Conservation (phyloP, 2,113 vertebrate species). For the Indicator maculatus region DNA sequence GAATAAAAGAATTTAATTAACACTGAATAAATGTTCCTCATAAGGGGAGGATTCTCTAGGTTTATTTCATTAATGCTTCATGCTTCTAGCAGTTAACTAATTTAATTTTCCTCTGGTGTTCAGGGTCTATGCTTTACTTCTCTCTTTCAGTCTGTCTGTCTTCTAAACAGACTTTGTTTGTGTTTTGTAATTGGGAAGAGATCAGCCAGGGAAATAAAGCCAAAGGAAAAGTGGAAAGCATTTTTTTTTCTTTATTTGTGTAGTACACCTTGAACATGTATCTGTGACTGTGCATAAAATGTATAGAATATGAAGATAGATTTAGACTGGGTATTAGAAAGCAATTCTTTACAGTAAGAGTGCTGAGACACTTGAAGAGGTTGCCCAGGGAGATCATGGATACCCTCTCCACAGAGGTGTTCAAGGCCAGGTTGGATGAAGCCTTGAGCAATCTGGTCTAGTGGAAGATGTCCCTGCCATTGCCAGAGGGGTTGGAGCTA, state of each 20-base stretch:
- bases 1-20: constrained; percentile 68
- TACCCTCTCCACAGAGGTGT: too few relatives aligned
- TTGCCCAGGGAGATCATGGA: too few relatives aligned
- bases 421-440: too few relatives aligned
- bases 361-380: too few relatives aligned
- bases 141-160: not conserved
- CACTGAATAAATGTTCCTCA: constrained; percentile 49
- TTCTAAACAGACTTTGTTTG: not conserved
- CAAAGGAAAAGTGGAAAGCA: not conserved
- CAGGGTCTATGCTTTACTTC: constrained; percentile 20
- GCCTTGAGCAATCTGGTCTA: too few relatives aligned
- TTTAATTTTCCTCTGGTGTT: constrained; percentile 48
- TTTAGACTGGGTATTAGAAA: too few relatives aligned
- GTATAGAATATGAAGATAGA: too few relatives aligned
- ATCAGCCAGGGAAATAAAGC: not conserved
- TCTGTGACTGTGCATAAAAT: not conserved
- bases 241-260: not conserved
- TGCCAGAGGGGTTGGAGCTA: too few relatives aligned
- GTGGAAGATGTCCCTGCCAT: too few relatives aligned
- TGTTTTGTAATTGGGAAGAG: not conserved
- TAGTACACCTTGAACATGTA: not conserved
- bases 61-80: constrained; percentile 56
- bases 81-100: constrained; percentile 57
- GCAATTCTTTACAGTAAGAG: too few relatives aligned
- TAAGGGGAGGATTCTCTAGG: constrained; percentile 13